phyloP scores from a whole-genome alignment of 2,113 vertebrate species.

The Ochotona princeps region DNA sequence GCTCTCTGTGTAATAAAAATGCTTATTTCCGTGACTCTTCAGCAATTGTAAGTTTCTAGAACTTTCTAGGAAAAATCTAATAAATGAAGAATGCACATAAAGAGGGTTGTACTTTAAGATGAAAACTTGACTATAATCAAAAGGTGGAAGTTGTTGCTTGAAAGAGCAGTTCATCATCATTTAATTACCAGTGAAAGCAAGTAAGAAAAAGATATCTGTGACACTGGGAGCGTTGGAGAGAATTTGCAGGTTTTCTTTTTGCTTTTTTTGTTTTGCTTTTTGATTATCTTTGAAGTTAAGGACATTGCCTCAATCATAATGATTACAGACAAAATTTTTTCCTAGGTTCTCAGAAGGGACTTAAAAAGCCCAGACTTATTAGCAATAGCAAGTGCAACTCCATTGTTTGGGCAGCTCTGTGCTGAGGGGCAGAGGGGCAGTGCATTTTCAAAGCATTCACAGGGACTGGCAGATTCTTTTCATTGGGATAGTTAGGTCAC shows the following conservation, averaged over 20 bases:
- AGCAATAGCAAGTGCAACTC: neutral
- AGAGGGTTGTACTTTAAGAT: neutral
- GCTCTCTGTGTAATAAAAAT: neutral
- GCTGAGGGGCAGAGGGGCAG: neutral
- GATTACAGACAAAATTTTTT: neutral
- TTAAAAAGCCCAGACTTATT: neutral
- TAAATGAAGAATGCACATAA: neutral
- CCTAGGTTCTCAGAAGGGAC: neutral
- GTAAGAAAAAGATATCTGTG: neutral
- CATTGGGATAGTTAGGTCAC: neutral
- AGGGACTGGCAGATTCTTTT: neutral
- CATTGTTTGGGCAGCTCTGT: neutral
- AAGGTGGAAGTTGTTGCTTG: neutral
- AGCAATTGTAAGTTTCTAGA: neutral
- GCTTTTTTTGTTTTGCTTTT: constrained; percentile 1
- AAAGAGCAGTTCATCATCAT: constrained; percentile 11
- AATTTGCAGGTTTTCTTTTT: neutral
- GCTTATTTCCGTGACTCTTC: constrained; percentile 22
- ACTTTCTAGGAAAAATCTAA: constrained; percentile 37
- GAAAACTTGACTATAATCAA: neutral
- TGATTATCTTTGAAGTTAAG: neutral
- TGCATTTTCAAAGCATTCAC: neutral
- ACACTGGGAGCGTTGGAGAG: neutral
- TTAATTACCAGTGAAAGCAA: neutral
- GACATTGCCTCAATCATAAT: neutral